Percentiles rank a stretch among this genome's conserved stretches.
These are phyloP conservation scores for Gorsachius magnificus DNA, from an alignment of 2,797 vertebrate species.

Conservation along the genomic window DNA sequence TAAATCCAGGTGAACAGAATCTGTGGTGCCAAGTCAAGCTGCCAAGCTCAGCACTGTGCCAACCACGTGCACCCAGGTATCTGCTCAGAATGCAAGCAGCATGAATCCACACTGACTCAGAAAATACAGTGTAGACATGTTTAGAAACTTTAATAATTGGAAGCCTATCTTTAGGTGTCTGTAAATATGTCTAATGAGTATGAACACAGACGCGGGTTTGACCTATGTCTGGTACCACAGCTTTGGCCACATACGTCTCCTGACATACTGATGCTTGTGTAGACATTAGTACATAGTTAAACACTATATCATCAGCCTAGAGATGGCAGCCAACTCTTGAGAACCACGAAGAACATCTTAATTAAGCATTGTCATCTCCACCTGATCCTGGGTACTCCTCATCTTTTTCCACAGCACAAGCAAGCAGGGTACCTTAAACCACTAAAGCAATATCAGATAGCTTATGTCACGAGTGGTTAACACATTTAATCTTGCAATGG, in stretches of 20 bases:
- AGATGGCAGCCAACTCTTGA: not conserved
- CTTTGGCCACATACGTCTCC: not conserved
- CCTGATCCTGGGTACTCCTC: not conserved
- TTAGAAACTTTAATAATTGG: not conserved
- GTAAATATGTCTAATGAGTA: not conserved
- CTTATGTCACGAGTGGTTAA: not conserved
- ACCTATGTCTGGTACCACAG: fast-evolving
- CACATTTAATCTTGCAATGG: not conserved
- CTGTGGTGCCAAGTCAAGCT: not conserved
- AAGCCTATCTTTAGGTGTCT: not conserved
- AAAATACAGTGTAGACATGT: not conserved
- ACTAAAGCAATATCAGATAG: not conserved
- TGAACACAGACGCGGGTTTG: not conserved
- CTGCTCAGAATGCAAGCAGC: not conserved
- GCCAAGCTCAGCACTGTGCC: not conserved
- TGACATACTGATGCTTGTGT: not conserved
- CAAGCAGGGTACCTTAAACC: fast-evolving
- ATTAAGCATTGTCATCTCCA: not conserved
- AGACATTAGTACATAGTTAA: not conserved
- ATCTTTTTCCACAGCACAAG: not conserved
- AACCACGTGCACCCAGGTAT: not conserved
- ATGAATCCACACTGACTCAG: not conserved
- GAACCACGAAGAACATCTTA: not conserved
- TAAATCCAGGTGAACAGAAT: not conserved
- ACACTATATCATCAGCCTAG: not conserved